Evolutionary conservation across 2,797 vertebrate species (phyloP).

Genomic region (Enteromius anoplus): DNA sequence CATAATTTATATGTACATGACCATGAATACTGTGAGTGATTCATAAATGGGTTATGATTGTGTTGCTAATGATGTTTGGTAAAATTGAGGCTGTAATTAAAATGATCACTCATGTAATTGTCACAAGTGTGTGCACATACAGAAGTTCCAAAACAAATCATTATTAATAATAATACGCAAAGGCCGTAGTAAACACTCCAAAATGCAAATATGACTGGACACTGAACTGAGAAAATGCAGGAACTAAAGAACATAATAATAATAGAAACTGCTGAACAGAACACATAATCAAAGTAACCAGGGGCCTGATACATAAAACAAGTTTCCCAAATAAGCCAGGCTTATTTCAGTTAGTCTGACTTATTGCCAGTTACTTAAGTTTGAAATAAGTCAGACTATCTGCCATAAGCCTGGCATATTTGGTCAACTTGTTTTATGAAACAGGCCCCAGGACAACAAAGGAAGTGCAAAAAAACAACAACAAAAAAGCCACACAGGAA

Average conservation of each 20-base stretch:
- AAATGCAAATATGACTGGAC: neutral
- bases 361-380: too few species aligned
- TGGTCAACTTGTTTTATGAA: too few species aligned
- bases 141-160: neutral
- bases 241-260: neutral
- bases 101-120: neutral
- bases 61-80: neutral
- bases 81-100: neutral
- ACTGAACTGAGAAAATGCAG: neutral
- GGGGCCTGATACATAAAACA: too few species aligned
- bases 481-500: neutral
- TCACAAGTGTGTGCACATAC: neutral
- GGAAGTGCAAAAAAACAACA: too few species aligned
- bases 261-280: neutral
- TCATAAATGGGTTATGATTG: neutral
- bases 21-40: neutral
- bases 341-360: too few species aligned
- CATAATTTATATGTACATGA: neutral
- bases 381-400: too few species aligned
- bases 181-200: neutral
- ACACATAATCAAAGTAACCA: neutral
- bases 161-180: neutral
- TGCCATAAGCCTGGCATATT: too few species aligned
- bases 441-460: neutral
- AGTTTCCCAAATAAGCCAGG: too few species aligned